Evolutionary conservation across 2,888 invertebrate genomes (phyloP).

Genomic region (Eledona agricola): DNA sequence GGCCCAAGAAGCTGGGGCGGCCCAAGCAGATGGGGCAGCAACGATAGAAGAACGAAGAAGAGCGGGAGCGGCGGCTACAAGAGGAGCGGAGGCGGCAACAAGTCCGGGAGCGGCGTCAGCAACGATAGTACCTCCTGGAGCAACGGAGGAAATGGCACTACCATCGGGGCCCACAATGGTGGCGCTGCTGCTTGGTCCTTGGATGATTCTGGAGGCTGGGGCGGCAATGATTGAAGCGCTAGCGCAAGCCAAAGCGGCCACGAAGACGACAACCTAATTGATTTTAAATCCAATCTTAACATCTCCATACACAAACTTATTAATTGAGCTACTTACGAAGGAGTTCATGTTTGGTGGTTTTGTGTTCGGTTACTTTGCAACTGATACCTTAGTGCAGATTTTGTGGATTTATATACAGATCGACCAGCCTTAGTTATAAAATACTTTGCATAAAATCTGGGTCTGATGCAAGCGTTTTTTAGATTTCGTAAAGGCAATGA

Average conservation of each 20-base stretch:
- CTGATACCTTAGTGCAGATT: constrained; percentile 13
- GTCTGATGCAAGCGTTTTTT: constrained; percentile 3
- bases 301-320: too few species aligned
- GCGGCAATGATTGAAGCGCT: constrained; percentile 44
- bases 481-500: background rate
- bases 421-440: constrained; percentile 9
- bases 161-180: constrained; percentile 31
- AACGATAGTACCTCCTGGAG: constrained; percentile 52
- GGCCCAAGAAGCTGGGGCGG: constrained; percentile 6
- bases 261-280: constrained; percentile 45
- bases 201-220: constrained; percentile 28
- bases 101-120: constrained; percentile 44
- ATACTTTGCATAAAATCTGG: constrained; percentile 9
- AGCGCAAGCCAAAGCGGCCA: constrained; percentile 48
- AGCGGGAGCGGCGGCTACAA: too few species aligned
- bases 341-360: constrained; percentile 48
- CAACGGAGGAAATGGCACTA: constrained; percentile 19
- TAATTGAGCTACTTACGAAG: constrained; percentile 45
- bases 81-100: constrained; percentile 13
- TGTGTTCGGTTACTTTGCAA: constrained; percentile 21
- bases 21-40: constrained; percentile 7
- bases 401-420: constrained; percentile 29
- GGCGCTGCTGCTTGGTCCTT: constrained; percentile 26
- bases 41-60: constrained; percentile 2
- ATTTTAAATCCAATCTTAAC: background rate